phyloP scores from a whole-genome alignment of 1,140 invertebrate genomes.

The Leptinotarsa texana region DNA sequence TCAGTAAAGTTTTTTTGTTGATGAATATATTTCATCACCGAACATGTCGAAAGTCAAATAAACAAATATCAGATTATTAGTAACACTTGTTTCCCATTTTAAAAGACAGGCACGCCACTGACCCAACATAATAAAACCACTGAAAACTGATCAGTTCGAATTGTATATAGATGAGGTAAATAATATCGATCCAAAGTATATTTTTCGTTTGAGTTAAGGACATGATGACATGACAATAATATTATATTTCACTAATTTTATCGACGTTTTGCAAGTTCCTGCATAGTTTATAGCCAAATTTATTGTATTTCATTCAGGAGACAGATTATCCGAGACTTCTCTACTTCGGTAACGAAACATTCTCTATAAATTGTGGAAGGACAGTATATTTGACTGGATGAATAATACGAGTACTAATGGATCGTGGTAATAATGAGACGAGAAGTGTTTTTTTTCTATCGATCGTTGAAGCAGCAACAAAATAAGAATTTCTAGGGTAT shows the following conservation, averaged over 20 bases:
- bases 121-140: slow-evolving; percentile 1
- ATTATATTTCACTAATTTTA: slow-evolving; percentile 17
- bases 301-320: not conserved
- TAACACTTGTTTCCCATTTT: no score
- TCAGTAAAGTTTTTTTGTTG: no score
- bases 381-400: no score
- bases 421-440: no score
- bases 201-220: not conserved
- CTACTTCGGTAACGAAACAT: not conserved
- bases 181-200: slow-evolving; percentile 5
- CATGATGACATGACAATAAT: slow-evolving; percentile 17
- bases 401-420: no score
- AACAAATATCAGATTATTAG: no score
- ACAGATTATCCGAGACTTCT: not conserved
- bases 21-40: no score
- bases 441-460: no score
- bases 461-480: no score
- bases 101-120: not conserved
- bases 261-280: not conserved
- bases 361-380: not conserved
- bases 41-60: no score
- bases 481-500: no score
- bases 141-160: slow-evolving; percentile 8
- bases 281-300: not conserved
- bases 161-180: not conserved